A percentile compares a stretch with the other conserved stretches of the same genome.
Evolutionary conservation across 2,888 invertebrate species (phyloP).

Genomic region (Eristalinus sepulchralis): DNA sequence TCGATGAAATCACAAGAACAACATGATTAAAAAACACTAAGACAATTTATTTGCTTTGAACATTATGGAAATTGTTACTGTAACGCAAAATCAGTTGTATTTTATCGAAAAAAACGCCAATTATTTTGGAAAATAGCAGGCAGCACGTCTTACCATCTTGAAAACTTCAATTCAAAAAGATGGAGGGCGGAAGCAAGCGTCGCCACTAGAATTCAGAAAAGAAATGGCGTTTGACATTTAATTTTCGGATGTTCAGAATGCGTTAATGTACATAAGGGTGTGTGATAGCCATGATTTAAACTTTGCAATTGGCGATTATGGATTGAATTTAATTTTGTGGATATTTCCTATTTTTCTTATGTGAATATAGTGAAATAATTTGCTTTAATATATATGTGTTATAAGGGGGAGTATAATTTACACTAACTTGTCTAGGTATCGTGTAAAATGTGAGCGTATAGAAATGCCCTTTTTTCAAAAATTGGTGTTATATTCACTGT

Average conservation of each 20-base stretch:
- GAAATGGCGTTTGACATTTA: constrained; percentile 37
- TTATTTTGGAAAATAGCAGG: constrained; percentile 70
- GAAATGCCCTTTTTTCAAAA: too few relatives aligned
- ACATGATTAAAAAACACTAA: neutral
- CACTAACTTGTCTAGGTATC: too few relatives aligned
- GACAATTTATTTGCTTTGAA: neutral
- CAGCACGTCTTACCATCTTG: constrained; percentile 79
- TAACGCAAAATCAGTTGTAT: neutral
- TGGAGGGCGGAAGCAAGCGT: constrained; percentile 79
- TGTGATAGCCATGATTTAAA: neutral
- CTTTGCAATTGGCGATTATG: too few relatives aligned
- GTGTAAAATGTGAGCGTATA: too few relatives aligned
- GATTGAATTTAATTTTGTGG: too few relatives aligned
- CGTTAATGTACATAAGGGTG: neutral
- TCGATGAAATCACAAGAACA: neutral
- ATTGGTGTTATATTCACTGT: too few relatives aligned
- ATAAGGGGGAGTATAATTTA: too few relatives aligned
- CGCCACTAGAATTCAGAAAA: constrained; percentile 74
- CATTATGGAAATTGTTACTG: neutral
- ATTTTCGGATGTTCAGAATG: constrained; percentile 5
- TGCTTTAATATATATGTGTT: too few relatives aligned
- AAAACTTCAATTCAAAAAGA: constrained; percentile 80
- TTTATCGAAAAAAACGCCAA: constrained; percentile 45
- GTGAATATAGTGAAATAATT: too few relatives aligned
- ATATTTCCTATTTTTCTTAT: too few relatives aligned